phyloP scores from a whole-genome alignment of 2,888 invertebrate species.

The Petrophora chlorosata region DNA sequence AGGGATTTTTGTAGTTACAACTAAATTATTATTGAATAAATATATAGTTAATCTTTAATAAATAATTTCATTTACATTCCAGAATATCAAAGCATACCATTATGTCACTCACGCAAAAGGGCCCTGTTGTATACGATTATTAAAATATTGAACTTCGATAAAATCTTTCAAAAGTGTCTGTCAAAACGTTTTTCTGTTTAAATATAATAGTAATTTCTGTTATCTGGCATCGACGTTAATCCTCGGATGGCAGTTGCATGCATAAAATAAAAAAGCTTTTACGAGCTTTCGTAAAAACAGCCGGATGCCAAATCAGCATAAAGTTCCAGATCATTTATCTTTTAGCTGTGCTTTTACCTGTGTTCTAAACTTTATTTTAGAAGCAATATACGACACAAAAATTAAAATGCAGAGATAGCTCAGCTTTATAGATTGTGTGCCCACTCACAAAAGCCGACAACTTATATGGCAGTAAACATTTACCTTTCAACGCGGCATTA shows the following conservation, averaged over 20 bases:
- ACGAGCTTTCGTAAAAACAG: conserved; percentile 38
- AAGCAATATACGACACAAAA: conserved; percentile 1
- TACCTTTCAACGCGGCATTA: conserved; percentile 81
- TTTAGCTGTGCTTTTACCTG: conserved; percentile 9
- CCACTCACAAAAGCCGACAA: conserved; percentile 57
- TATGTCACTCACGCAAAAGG: conserved; percentile 1
- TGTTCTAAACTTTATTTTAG: conserved; percentile 6
- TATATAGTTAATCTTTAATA: no score
- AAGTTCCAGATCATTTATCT: conserved; percentile 29
- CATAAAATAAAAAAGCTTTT: conserved; percentile 49
- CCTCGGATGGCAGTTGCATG: conserved; percentile 43
- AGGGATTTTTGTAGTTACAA: no score
- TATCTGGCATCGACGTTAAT: conserved; percentile 45
- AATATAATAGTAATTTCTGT: conserved; percentile 39
- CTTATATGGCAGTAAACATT: conserved; percentile 71
- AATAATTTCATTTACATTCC: background rate
- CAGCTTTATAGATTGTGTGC: conserved; percentile 59
- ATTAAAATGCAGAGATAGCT: conserved; percentile 35
- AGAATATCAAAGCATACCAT: background rate
- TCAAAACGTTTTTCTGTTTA: conserved; percentile 39
- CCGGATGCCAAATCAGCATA: conserved; percentile 31
- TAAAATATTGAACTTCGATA: conserved; percentile 37
- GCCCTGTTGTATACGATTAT: background rate
- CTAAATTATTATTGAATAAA: no score
- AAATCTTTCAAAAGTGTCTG: conserved; percentile 38